phyloP scores from a whole-genome alignment of 2,888 invertebrate genomes.

The Dolomedes plantarius region DNA sequence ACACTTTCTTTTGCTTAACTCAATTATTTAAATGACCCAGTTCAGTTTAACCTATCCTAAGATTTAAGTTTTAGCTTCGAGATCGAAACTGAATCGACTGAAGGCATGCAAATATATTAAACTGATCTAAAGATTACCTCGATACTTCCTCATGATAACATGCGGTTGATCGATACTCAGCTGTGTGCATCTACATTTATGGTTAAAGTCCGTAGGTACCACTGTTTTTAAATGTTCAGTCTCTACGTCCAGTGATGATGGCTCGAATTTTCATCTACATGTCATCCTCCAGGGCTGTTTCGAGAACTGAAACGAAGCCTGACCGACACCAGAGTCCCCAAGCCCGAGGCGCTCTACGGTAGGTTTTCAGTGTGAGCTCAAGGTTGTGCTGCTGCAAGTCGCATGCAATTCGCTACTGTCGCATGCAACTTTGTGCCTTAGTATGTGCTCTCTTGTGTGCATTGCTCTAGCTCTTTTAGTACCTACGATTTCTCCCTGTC shows the following conservation, averaged over 20 bases:
- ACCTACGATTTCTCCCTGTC: too few relatives aligned
- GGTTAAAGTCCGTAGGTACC: too few relatives aligned
- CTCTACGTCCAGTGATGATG: neutral
- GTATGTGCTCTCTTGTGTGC: constrained; percentile 47
- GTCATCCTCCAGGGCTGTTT: constrained; percentile 59
- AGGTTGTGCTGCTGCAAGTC: constrained; percentile 34
- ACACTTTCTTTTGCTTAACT: too few relatives aligned
- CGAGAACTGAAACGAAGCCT: constrained; percentile 60
- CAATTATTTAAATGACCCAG: too few relatives aligned
- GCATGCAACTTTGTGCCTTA: constrained; percentile 30
- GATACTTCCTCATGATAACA: too few relatives aligned
- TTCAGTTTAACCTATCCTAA: too few relatives aligned
- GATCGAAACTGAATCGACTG: too few relatives aligned
- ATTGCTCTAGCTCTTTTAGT: constrained; percentile 1
- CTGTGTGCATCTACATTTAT: too few relatives aligned
- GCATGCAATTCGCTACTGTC: constrained; percentile 59
- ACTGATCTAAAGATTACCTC: too few relatives aligned
- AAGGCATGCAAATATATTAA: too few relatives aligned
- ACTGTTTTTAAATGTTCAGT: neutral
- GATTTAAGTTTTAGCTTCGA: too few relatives aligned
- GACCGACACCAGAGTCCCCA: constrained; percentile 60
- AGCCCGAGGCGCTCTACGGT: constrained; percentile 58
- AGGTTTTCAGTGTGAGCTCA: constrained; percentile 42
- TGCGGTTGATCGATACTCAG: too few relatives aligned
- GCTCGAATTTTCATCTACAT: neutral